A percentile compares a stretch with the other conserved stretches of the same genome.
Evolutionary conservation across 1,140 invertebrate genomes (phyloP).

Genomic region (Drosophila ercepeae): DNA sequence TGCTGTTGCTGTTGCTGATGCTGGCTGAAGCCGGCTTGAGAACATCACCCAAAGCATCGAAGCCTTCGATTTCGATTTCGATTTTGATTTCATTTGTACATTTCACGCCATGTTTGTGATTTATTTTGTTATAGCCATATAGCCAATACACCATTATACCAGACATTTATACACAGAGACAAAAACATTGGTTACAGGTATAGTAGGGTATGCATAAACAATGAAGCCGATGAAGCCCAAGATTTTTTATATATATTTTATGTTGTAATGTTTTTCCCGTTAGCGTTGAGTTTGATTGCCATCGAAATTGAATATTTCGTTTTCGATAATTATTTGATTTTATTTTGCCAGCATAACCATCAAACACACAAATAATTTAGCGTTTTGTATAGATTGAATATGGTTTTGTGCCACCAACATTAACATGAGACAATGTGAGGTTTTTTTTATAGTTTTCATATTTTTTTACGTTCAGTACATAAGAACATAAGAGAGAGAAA

Average conservation of each 20-base stretch:
- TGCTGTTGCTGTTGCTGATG: conserved; percentile 76
- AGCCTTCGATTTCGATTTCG: conserved; percentile 85
- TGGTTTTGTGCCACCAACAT: conserved; percentile 80
- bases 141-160: conserved; percentile 68
- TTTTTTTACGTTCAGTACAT: conserved; percentile 67
- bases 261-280: conserved; percentile 29
- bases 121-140: conserved; percentile 29
- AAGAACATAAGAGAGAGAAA: conserved; percentile 80
- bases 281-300: conserved; percentile 35
- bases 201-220: conserved; percentile 40
- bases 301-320: conserved; percentile 32
- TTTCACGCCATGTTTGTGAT: conserved; percentile 31
- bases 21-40: conserved; percentile 86
- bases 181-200: conserved; percentile 60
- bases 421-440: conserved; percentile 70
- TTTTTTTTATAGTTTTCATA: conserved; percentile 51
- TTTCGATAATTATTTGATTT: conserved; percentile 31
- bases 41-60: conserved; percentile 90
- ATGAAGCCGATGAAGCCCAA: conserved; percentile 71
- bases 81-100: conserved; percentile 64
- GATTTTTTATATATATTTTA: conserved; percentile 23
- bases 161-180: conserved; percentile 79
- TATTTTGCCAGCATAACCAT: conserved; percentile 42
- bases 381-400: conserved; percentile 45
- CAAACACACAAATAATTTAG: conserved; percentile 43